Evolutionary conservation across 2,888 invertebrate genomes (phyloP), one percentile per base, ranked within the genome.

Genomic region (Drosophila nigricruria): DNA sequence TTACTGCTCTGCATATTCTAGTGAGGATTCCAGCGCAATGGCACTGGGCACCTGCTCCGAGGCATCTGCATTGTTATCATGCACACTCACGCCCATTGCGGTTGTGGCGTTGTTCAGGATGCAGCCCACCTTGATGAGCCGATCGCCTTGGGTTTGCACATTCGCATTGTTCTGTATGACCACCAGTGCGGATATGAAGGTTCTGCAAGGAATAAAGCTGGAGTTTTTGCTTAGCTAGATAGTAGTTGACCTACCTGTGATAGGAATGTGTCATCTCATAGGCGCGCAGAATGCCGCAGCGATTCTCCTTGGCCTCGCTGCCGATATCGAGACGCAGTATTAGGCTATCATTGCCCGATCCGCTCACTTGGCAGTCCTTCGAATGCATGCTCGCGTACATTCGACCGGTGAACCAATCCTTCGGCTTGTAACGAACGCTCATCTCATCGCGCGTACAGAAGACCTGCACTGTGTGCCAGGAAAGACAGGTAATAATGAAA

Each of bases 141-240:
- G 95, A 93, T 97, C 97, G 0, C 96, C 97, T 68, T 96, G 95
- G 18, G 97, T 96, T 92, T 97, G 97, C 68, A 97, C 96, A 79
- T 97, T 95, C 0, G 96, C 95, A 93, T 97, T 97, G 92, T 96
- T 96, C 92, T 97, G 97, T 58, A 97, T 94, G 86, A 97, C 95
- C 82, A 97, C 94, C 89, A 96, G 95, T 27, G 95, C 95, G 88
- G 96, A 96, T 47, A 96, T 95, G 89, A 96, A 94, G 4, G 96
- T 96, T 88, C 97, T 97, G 85, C 12, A 87, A 89, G 47, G 16
- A 27, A 36, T 16, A 10, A 2, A 18, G 1, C 3, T 49, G 12
- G 6, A 56, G 56, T 16, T 50, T 14, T 3, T 18, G 32, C 9
- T 34, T 38, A 27, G 25, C 10, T 18, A 0, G 3, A 10, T 14